These are phyloP conservation scores for Aplodontia rufa DNA, from an alignment of 2,113 vertebrate species.

Conservation along the genomic window DNA sequence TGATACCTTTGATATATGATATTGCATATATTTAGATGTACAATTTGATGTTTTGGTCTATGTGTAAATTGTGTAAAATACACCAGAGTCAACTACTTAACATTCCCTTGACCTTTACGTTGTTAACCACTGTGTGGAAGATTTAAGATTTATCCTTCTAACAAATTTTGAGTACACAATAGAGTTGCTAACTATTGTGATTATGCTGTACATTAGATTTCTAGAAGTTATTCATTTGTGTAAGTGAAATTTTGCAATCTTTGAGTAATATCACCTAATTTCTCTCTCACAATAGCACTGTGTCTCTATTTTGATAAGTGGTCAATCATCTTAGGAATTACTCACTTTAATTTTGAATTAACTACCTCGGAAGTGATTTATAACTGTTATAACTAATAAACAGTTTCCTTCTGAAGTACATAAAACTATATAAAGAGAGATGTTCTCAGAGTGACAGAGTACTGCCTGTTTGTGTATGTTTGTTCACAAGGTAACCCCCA, in stretches of 20 bases:
- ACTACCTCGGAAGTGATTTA: neutral
- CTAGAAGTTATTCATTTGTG: neutral
- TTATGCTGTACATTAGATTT: neutral
- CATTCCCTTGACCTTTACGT: neutral
- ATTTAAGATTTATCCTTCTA: neutral
- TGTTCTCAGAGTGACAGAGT: neutral
- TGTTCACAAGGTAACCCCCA: neutral
- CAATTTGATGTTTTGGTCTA: no score
- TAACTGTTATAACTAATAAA: neutral
- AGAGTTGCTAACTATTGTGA: neutral
- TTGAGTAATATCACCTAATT: neutral
- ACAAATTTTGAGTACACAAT: neutral
- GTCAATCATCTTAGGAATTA: neutral
- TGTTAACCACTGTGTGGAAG: neutral
- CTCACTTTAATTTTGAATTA: neutral
- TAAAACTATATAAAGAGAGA: neutral
- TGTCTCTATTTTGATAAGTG: neutral
- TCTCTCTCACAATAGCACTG: rapidly evolving
- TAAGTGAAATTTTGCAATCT: neutral
- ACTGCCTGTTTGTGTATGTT: neutral
- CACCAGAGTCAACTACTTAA: neutral
- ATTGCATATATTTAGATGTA: neutral
- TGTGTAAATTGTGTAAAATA: neutral
- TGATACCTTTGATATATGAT: neutral
- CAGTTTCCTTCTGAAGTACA: neutral